Conservation (phyloP, 1,140 invertebrate genomes). For the Drosophila azteca region DNA sequence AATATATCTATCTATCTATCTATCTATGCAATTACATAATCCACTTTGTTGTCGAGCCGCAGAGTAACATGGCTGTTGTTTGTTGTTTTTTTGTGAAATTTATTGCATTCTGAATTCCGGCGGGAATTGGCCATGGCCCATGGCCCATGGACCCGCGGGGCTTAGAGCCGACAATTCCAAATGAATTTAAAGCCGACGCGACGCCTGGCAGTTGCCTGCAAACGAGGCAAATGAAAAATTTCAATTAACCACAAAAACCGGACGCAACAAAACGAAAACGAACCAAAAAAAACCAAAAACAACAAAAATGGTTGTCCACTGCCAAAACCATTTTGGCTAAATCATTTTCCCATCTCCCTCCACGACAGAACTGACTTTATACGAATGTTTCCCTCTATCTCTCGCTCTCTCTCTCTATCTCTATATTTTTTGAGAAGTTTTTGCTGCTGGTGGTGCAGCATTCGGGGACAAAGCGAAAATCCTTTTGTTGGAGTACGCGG, state of each 20-base stretch:
- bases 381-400: slow-evolving; percentile 5
- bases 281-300: slow-evolving; percentile 13
- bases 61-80: slow-evolving; percentile 7
- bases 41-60: slow-evolving; percentile 38
- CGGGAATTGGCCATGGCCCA: slow-evolving; percentile 30
- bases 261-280: slow-evolving; percentile 26
- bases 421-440: slow-evolving; percentile 65
- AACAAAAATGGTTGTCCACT: slow-evolving; percentile 31
- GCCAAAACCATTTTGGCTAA: slow-evolving; percentile 45
- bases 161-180: slow-evolving; percentile 50
- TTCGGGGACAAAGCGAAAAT: slow-evolving; percentile 39
- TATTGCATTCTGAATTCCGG: slow-evolving; percentile 44
- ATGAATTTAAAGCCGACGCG: slow-evolving; percentile 51
- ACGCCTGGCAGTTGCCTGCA: neutral
- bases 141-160: slow-evolving; percentile 5
- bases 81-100: slow-evolving; percentile 41
- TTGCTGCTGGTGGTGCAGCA: slow-evolving; percentile 26
- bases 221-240: slow-evolving; percentile 49
- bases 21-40: slow-evolving; percentile 50
- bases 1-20: too few species aligned
- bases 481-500: slow-evolving; percentile 56
- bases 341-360: slow-evolving; percentile 38
- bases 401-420: slow-evolving; percentile 25
- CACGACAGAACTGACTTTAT: neutral
- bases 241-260: slow-evolving; percentile 63